A percentile compares a stretch with the other conserved stretches of the same genome.
phyloP scores from a whole-genome alignment of 2,113 vertebrate species.

The Cynocephalus volans region DNA sequence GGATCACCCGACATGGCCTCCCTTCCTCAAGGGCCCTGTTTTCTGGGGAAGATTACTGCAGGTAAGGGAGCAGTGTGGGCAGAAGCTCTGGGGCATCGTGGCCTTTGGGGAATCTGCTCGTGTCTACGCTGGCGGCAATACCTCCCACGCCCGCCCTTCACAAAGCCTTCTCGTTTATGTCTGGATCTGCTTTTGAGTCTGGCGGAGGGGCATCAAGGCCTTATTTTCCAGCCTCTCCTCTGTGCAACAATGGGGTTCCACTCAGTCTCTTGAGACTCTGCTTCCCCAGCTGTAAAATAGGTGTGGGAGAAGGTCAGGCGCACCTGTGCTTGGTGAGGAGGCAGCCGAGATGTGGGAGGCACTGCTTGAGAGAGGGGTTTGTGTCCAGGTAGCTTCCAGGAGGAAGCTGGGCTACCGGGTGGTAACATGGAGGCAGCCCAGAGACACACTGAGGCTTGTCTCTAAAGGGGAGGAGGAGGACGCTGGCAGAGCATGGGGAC shows the following conservation, averaged over 20 bases:
- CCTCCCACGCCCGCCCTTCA: background rate
- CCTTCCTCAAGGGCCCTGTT: background rate
- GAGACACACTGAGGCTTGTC: background rate
- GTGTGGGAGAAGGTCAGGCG: background rate
- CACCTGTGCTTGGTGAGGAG: background rate
- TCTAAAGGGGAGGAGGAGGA: background rate
- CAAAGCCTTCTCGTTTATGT: background rate
- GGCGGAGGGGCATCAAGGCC: fast-evolving
- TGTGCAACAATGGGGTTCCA: background rate
- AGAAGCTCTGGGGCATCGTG: background rate
- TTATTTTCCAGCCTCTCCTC: background rate
- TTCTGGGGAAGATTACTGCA: background rate
- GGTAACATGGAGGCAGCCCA: background rate
- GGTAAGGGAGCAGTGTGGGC: background rate
- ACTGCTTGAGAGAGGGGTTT: background rate
- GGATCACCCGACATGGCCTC: background rate
- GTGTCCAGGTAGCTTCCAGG: background rate
- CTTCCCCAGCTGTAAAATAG: background rate
- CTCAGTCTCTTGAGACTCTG: background rate
- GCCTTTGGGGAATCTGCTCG: background rate
- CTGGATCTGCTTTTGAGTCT: background rate
- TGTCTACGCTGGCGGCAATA: too few relatives aligned
- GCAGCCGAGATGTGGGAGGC: background rate
- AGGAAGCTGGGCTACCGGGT: background rate
- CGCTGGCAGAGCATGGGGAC: background rate